phyloP scores from a whole-genome alignment of 2,113 vertebrate species.

The Menidia beryllina region DNA sequence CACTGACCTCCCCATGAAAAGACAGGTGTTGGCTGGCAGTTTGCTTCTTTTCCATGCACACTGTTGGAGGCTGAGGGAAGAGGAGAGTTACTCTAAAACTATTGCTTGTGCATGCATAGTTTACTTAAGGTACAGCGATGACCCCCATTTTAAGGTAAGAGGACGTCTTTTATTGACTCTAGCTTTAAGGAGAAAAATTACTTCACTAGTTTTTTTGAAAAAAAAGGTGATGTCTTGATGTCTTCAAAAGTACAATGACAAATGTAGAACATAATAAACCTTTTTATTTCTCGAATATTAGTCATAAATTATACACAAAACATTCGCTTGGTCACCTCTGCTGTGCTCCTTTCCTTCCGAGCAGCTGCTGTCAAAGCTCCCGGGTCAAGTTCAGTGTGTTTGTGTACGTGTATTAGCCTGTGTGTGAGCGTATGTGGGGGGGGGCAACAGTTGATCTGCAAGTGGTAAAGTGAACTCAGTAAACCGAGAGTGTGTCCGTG shows the following conservation, averaged over 20 bases:
- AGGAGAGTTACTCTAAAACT: conserved; percentile 22
- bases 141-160: conserved; percentile 63
- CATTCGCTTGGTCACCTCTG: not conserved
- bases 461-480: conserved; percentile 26
- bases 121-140: conserved; percentile 4
- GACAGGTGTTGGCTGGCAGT: conserved; percentile 62
- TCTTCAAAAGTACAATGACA: not conserved
- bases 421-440: conserved; percentile 14
- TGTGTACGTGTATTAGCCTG: not conserved
- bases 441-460: conserved; percentile 19
- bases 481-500: not conserved
- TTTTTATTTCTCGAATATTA: not conserved
- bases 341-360: conserved; percentile 2
- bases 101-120: conserved; percentile 9
- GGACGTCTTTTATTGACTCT: conserved; percentile 1
- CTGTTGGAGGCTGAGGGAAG: conserved; percentile 60
- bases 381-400: conserved; percentile 50
- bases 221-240: not conserved
- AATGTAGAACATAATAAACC: conserved; percentile 6
- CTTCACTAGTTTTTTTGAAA: not conserved
- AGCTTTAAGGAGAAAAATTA: not conserved
- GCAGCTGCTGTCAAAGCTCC: conserved; percentile 41
- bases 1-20: conserved; percentile 68
- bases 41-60: conserved; percentile 44
- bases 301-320: conserved; percentile 1